phyloP scores from a whole-genome alignment of 2,797 vertebrate genomes.

The Malurus leucopterus region DNA sequence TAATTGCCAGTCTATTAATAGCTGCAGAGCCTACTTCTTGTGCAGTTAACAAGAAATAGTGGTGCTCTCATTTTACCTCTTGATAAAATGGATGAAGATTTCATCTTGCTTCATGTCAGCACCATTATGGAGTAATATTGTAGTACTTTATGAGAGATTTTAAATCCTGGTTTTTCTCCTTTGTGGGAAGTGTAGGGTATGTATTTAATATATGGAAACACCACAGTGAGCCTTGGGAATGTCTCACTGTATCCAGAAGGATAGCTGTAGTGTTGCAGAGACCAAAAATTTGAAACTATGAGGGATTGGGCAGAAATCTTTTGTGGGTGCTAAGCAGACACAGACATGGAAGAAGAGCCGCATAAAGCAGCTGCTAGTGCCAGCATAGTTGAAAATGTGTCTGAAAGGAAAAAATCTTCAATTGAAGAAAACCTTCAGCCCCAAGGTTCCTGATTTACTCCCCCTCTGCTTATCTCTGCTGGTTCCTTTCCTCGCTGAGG shows the following conservation, averaged over 20 bases:
- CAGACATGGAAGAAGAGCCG: accelerated
- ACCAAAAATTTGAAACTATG: neutral
- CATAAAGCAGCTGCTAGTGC: neutral
- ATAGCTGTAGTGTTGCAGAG: neutral
- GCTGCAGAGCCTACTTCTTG: neutral
- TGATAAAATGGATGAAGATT: neutral
- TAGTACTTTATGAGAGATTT: neutral
- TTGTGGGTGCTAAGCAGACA: neutral
- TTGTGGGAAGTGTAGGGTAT: neutral
- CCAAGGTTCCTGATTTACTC: neutral
- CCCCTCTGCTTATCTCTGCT: neutral
- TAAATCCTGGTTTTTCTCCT: neutral
- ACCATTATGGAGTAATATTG: constrained; percentile 28
- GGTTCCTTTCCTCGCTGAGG: neutral
- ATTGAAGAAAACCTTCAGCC: neutral
- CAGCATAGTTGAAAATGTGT: neutral
- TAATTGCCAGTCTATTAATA: neutral
- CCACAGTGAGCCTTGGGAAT: neutral
- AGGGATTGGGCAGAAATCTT: neutral
- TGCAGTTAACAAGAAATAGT: neutral
- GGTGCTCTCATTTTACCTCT: neutral
- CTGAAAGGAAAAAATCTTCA: neutral
- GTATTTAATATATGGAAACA: neutral
- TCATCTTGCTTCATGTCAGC: constrained; percentile 36
- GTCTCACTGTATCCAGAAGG: neutral